Percentiles rank a stretch among this genome's conserved stretches.
phyloP scores from a whole-genome alignment of 2,888 invertebrate species.

The Chelonus formosanus region DNA sequence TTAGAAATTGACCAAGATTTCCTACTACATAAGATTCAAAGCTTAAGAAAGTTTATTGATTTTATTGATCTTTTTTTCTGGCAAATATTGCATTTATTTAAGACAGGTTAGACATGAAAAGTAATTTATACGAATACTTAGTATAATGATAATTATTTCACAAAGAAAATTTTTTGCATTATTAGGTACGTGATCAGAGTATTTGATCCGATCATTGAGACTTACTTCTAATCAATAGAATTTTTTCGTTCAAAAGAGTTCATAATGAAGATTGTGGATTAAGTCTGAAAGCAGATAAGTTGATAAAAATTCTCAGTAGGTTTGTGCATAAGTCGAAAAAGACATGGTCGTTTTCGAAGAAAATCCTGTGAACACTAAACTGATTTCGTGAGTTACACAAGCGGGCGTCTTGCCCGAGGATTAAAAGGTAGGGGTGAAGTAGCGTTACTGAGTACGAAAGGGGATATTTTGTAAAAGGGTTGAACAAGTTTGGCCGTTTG shows the following conservation, averaged over 20 bases:
- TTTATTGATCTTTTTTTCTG: too few species aligned
- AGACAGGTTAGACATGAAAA: too few species aligned
- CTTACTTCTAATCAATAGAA: too few species aligned
- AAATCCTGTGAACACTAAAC: slow-evolving; percentile 13
- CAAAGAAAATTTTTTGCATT: too few species aligned
- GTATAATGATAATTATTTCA: too few species aligned
- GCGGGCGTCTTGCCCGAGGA: not conserved
- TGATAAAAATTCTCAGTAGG: slow-evolving; percentile 8
- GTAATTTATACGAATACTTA: too few species aligned
- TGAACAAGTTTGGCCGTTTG: slow-evolving; percentile 30
- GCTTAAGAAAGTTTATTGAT: too few species aligned
- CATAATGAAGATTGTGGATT: not conserved
- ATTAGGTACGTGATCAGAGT: too few species aligned
- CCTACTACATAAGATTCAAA: too few species aligned
- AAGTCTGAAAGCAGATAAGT: not conserved
- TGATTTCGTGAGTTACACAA: slow-evolving; percentile 15
- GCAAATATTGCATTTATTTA: too few species aligned
- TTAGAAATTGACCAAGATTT: too few species aligned
- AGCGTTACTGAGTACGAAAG: not conserved
- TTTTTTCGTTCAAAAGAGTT: not conserved
- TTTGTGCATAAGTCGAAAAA: slow-evolving; percentile 2
- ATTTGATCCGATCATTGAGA: too few species aligned
- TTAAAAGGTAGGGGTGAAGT: slow-evolving; percentile 1
- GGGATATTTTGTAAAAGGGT: slow-evolving; percentile 26
- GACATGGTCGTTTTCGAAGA: not conserved